Base-by-base conservation (phyloP, 2,113 vertebrate genomes). In the Alectura lathami region DNA sequence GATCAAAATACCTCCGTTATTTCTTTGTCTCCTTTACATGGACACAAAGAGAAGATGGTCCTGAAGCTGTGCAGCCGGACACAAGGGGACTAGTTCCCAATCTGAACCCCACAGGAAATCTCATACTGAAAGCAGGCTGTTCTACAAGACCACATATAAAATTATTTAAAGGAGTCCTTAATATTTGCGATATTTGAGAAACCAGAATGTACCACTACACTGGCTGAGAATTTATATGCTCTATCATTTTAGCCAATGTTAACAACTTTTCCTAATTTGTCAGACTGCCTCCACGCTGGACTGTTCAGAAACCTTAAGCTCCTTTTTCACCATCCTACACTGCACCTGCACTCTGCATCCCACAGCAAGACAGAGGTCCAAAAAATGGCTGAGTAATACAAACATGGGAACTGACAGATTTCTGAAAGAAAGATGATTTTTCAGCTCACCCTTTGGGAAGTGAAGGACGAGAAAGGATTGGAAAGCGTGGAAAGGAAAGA, bases 401-500 rank as follows among this genome's bases (percentile, higher is more conserved):
- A 95, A 92, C 34, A 59, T 24, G 91, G 43, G 13, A 73, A 91
- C 22, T 43, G 64, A 10, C 69, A 75, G n/a, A 73, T 94, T 59
- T 82, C 66, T 67, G 86, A 57, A 47, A 94, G 72, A 88, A 91
- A 92, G 29, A 78, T 50, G 26, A 59, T 94, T 97, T 94, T 97
- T 96, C 91, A 97, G 98, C 98, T 99, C 98, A 99, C 98, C 99
- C 98, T 98, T 99, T 99, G 93, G 98, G 98, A 96, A 98, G 96
- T 97, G 98, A 98, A 97, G 98, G 97, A 98, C 98, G 98, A 98
- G 98, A 98, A 96, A 99, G 98, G 93, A 98, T 98, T 98, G 98
- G 98, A 98, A 99, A 99, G 96, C 98, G 98, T 97, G 98, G 98
- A 98, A 99, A 98, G 91, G 98, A 98, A 91, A 99, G 98, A 98